A percentile compares a stretch with the other conserved stretches of the same genome.
These are phyloP conservation scores for Microvelia longipes DNA, from an alignment of 1,140 invertebrate genomes.

Conservation along the genomic window DNA sequence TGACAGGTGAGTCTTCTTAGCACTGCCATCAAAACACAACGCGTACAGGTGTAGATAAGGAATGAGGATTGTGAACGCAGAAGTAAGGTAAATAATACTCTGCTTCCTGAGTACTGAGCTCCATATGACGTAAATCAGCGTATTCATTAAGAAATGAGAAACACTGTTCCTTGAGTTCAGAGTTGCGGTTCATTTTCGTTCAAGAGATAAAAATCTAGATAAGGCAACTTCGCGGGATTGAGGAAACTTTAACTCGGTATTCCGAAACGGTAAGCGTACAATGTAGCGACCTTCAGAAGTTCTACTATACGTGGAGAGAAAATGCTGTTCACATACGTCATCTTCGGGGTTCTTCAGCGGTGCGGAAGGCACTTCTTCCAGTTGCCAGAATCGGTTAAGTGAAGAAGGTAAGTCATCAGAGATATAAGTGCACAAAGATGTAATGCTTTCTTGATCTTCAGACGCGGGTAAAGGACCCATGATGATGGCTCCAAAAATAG, in stretches of 20 bases:
- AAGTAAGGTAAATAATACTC: background rate
- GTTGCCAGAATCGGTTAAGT: background rate
- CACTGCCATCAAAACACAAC: background rate
- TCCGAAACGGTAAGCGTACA: background rate
- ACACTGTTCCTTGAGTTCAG: background rate
- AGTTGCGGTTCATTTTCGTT: background rate
- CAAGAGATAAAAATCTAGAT: background rate
- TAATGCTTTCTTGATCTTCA: background rate
- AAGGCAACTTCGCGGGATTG: background rate
- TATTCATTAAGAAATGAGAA: background rate
- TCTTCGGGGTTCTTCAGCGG: background rate
- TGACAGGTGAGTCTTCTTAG: background rate
- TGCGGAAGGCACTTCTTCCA: background rate
- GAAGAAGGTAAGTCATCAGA: background rate
- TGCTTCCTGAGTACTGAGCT: background rate
- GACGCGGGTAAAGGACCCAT: background rate
- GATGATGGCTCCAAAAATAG: background rate
- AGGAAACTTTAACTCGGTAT: background rate
- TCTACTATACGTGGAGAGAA: background rate
- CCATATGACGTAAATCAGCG: background rate
- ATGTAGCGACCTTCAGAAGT: background rate
- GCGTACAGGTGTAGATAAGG: background rate
- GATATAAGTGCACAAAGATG: background rate
- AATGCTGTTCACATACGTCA: background rate
- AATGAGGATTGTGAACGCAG: background rate